Conservation (phyloP, 2,888 invertebrate genomes). For the Seira ritae region DNA sequence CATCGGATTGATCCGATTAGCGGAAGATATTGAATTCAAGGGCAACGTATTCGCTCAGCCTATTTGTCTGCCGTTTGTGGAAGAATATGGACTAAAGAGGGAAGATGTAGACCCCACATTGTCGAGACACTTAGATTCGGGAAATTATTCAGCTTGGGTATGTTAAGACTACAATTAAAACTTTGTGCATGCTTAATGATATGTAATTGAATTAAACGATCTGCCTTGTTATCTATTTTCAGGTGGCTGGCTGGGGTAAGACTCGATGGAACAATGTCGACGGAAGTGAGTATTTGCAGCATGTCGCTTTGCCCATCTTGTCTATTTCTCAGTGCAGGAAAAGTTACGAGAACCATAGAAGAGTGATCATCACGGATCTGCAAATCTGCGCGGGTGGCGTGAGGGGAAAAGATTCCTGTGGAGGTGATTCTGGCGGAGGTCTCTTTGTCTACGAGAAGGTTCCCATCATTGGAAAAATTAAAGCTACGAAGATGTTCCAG, state of each 20-base stretch:
- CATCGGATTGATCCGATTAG: constrained; percentile 77
- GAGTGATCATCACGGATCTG: constrained; percentile 62
- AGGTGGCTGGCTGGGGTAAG: constrained; percentile 85
- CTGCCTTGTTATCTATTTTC: too few relatives aligned
- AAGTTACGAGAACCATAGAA: constrained; percentile 64
- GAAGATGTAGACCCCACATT: constrained; percentile 27
- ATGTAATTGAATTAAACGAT: too few relatives aligned
- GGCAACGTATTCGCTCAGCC: constrained; percentile 63
- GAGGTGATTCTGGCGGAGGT: constrained; percentile 69
- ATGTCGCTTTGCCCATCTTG: constrained; percentile 66
- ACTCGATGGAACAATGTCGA: constrained; percentile 69
- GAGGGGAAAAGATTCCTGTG: constrained; percentile 66
- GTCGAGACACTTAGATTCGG: background rate
- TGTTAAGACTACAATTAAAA: too few relatives aligned
- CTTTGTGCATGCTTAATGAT: too few relatives aligned
- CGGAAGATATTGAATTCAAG: constrained; percentile 42
- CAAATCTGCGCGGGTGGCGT: constrained; percentile 73
- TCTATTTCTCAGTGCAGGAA: constrained; percentile 66
- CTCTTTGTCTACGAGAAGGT: constrained; percentile 39
- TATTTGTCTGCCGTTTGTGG: constrained; percentile 73
- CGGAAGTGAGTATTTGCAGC: constrained; percentile 64
- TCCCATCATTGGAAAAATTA: background rate
- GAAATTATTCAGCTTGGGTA: constrained; percentile 76
- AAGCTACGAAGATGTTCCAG: constrained; percentile 69
- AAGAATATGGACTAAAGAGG: constrained; percentile 64